Conservation (phyloP, 2,113 vertebrate genomes). For the Scomber japonicus region DNA sequence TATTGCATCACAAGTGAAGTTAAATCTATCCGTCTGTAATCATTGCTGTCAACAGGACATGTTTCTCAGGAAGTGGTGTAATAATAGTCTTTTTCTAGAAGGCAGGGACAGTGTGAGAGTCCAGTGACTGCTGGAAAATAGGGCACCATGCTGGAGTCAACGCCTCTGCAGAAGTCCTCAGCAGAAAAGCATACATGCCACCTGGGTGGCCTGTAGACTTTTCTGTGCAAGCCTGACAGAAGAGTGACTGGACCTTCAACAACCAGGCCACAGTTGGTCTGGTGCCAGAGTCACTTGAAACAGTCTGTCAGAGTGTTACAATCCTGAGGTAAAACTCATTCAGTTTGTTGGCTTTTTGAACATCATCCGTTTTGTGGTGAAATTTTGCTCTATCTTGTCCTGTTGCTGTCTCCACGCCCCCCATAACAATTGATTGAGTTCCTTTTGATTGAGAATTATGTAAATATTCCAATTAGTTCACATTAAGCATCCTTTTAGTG, state of each 20-base stretch:
- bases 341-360: background rate
- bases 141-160: background rate
- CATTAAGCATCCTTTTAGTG: too few species aligned
- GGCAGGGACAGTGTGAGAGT: background rate
- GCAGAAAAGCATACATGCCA: background rate
- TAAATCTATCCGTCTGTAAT: background rate
- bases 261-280: too few species aligned
- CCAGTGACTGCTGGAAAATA: background rate
- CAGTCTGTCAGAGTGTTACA: background rate
- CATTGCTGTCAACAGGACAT: background rate
- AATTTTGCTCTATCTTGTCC: background rate
- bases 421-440: background rate
- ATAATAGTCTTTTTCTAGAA: background rate
- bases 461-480: too few species aligned
- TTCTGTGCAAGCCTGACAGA: too few species aligned
- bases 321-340: background rate
- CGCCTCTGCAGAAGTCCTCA: background rate
- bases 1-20: background rate
- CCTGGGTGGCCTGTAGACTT: background rate
- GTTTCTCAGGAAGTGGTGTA: background rate
- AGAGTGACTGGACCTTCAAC: too few species aligned
- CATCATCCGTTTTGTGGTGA: background rate
- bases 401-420: background rate
- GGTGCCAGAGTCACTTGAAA: too few species aligned
- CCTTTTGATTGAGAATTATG: too few species aligned